Base-by-base conservation (phyloP, 2,113 vertebrate genomes). In the Corythoichthys haematopterus region DNA sequence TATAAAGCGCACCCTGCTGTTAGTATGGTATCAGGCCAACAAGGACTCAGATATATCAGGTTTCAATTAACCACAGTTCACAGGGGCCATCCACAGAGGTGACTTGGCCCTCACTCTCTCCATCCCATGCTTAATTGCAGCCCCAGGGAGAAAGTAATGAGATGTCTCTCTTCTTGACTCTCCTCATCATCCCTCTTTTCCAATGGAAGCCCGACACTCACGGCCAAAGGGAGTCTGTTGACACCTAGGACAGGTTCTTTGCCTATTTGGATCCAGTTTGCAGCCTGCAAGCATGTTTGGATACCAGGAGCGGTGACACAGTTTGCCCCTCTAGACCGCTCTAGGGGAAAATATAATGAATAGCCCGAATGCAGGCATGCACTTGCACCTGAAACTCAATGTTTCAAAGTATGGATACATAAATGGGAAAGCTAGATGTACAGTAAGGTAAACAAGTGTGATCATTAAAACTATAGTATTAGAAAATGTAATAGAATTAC, bases 131-230 rank as follows among this genome's bases (percentile, higher is more conserved):
- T 84, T 78, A 82, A 86, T 65, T 78, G 78, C 88, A 79, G 88
- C 90, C 87, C 81, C 76, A 51, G 88, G 90, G 88, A 90, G 85
- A 51, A 88, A 79, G 87, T 91, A 91, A 91, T 90, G 90, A 91
- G 85, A 85, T 80, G 84, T 81, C 75, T 71, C 75, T 87, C 82
- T 85, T 87, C 89, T 89, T 76, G 76, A 70, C 82, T 73, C 78
- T 78, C 75, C 78, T 84, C 88, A 80, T 85, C 80, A 45, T 68
- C 72, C 72, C 71, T 78, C 84, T 88, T 85, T 80, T 78, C 69
- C 2, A 81, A 72, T 71, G 75, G 68, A 76, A 66, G 85, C 70
- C 43, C 75, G 76, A 71, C 65, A 83, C 76, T 87, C 71, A 73
- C 72, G 78, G 81, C 86, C 86, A 76, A 62, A 75, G 45, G 77